phyloP scores from a whole-genome alignment of 2,113 vertebrate species.

The Austrofundulus limnaeus region DNA sequence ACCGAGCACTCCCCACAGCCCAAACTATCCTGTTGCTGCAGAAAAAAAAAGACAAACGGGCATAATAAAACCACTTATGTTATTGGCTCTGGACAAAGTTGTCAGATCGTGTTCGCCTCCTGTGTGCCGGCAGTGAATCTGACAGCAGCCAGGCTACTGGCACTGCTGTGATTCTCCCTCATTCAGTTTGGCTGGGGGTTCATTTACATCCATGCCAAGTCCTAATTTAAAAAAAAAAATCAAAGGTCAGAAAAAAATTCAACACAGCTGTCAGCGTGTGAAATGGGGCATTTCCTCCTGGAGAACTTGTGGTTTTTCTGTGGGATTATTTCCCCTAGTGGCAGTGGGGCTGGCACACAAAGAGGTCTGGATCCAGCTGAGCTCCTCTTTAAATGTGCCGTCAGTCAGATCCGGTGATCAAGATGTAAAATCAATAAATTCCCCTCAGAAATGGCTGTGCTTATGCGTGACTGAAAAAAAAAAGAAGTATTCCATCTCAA shows the following conservation, averaged over 20 bases:
- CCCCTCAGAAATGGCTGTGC: neutral
- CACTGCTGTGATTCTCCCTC: constrained; percentile 26
- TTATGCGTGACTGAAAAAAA: neutral
- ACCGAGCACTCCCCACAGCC: constrained; percentile 3
- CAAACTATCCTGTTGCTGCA: constrained; percentile 11
- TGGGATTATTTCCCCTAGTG: constrained; percentile 53
- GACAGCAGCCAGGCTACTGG: constrained; percentile 21
- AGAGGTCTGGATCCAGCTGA: neutral
- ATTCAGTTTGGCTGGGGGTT: constrained; percentile 60
- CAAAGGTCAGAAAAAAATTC: constrained; percentile 29
- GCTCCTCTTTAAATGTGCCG: neutral
- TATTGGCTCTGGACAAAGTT: constrained; percentile 47
- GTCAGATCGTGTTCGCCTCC: constrained; percentile 29
- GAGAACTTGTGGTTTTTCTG: constrained; percentile 17
- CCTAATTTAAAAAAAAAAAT: constrained; percentile 52
- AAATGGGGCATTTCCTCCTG: constrained; percentile 23
- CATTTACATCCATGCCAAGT: constrained; percentile 48
- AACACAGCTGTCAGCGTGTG: constrained; percentile 11
- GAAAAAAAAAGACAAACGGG: constrained; percentile 28
- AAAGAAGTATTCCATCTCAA: constrained; percentile 11
- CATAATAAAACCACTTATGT: constrained; percentile 45
- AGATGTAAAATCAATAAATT: constrained; percentile 16
- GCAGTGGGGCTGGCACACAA: neutral
- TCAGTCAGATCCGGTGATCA: constrained; percentile 21
- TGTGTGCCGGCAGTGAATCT: constrained; percentile 37